Conservation (phyloP, 2,113 vertebrate genomes). For the Panthera leo region DNA sequence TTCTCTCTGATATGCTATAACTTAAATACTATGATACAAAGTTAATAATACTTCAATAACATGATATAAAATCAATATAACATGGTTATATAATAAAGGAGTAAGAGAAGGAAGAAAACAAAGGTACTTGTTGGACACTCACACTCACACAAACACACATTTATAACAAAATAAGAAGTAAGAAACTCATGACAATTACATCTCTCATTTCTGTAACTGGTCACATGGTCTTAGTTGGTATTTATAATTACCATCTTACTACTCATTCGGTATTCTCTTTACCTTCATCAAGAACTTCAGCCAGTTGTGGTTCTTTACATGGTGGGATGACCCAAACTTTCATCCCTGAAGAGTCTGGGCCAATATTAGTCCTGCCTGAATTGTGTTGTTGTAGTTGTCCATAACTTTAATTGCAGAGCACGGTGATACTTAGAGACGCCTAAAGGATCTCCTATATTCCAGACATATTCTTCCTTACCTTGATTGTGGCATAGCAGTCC, state of each 20-base stretch:
- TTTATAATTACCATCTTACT: neutral
- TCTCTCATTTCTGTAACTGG: neutral
- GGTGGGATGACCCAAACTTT: too few relatives aligned
- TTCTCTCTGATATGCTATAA: neutral
- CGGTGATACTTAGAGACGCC: neutral
- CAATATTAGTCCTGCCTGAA: neutral
- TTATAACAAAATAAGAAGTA: neutral
- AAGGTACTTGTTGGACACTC: neutral
- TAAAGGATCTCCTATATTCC: neutral
- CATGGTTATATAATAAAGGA: neutral
- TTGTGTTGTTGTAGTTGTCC: neutral
- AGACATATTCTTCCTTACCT: neutral
- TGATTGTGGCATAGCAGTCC: neutral
- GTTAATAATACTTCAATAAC: neutral
- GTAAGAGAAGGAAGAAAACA: neutral
- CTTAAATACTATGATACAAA: neutral
- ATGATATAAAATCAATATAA: neutral
- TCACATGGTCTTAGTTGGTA: neutral
- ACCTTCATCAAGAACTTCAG: neutral
- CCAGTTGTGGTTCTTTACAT: neutral
- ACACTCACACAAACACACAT: neutral
- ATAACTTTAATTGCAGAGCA: neutral
- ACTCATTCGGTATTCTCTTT: neutral
- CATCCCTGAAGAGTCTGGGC: neutral
- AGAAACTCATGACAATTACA: neutral